These are phyloP conservation scores for Callithrix jacchus DNA, from an alignment of 2,113 vertebrate genomes.

Conservation along the genomic window DNA sequence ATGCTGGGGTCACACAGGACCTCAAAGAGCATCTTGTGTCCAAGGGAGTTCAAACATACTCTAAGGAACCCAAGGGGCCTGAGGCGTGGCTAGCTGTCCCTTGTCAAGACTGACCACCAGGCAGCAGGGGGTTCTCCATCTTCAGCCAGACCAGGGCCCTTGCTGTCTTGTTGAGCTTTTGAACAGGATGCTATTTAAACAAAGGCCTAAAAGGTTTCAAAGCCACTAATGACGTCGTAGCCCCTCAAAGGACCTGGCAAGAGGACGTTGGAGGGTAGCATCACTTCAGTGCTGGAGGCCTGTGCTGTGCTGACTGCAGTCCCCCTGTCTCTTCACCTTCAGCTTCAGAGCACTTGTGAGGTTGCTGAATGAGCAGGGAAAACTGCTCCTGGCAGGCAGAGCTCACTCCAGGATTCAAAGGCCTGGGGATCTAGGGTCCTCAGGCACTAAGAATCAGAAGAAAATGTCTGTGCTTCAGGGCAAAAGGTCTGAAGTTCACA, in stretches of 20 bases:
- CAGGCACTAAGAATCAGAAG: not conserved
- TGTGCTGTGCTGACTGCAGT: not conserved
- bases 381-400: not conserved
- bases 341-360: not conserved
- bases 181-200: not conserved
- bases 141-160: not conserved
- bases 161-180: not conserved
- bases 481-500: not conserved
- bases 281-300: accelerated
- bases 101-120: not conserved
- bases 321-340: not conserved
- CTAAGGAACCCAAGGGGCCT: not conserved
- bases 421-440: not conserved
- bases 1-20: not conserved
- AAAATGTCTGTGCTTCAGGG: not conserved
- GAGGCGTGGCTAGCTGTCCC: accelerated
- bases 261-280: accelerated
- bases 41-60: not conserved
- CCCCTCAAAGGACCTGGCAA: not conserved
- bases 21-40: not conserved
- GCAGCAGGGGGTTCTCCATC: not conserved
- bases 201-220: not conserved
- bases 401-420: accelerated
- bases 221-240: not conserved
- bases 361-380: not conserved